Evolutionary conservation across 2,888 invertebrate species (phyloP).

Genomic region (Tinea trinotella): DNA sequence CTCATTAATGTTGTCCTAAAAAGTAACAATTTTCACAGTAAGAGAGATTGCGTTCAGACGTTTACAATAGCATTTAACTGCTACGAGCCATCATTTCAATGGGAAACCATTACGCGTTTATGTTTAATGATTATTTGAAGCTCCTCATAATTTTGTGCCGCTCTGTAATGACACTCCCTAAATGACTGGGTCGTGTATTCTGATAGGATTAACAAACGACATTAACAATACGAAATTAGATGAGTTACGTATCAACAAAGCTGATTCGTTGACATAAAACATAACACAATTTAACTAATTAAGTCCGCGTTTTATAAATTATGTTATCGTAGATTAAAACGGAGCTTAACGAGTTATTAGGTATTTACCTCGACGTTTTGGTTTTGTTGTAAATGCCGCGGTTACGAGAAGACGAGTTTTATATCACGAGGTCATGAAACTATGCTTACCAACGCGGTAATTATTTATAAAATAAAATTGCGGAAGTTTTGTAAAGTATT

Average conservation of each 20-base stretch:
- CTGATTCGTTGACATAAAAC: conserved; percentile 5
- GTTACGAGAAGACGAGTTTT: no score
- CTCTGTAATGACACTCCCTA: conserved; percentile 6
- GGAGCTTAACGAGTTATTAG: no score
- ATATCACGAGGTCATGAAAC: no score
- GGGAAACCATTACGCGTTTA: conserved; percentile 64
- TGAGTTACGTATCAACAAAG: conserved; percentile 1
- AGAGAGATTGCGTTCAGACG: conserved; percentile 51
- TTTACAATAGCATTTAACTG: conserved; percentile 57
- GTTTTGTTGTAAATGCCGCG: no score
- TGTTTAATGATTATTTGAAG: conserved; percentile 67
- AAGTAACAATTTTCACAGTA: conserved; percentile 51
- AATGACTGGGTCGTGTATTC: conserved; percentile 7
- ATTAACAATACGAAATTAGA: conserved; percentile 1
- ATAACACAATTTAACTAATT: no score
- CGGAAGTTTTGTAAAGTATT: no score
- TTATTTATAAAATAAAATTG: no score
- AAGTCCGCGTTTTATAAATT: no score
- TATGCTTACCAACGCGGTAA: no score
- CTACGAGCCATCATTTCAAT: conserved; percentile 59
- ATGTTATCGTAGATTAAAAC: no score
- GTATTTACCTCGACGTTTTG: no score
- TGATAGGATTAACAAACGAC: conserved; percentile 4
- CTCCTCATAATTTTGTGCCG: conserved; percentile 51
- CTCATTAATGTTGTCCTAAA: conserved; percentile 60